Evolutionary conservation across 1,140 invertebrate genomes (phyloP).

Genomic region (Zaprionus taronus): DNA sequence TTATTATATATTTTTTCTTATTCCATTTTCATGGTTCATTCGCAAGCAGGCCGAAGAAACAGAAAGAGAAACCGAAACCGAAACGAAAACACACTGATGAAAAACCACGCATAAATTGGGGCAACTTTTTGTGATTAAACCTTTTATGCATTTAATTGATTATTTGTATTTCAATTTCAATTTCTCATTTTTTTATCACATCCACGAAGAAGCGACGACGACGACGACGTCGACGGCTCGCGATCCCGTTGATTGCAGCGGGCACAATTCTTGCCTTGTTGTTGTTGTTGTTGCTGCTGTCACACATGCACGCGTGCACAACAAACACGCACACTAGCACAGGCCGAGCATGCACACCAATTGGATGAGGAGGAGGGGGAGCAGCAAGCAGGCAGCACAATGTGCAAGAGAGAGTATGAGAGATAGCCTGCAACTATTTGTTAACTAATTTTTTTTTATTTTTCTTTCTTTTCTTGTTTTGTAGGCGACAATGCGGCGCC

Average conservation of each 20-base stretch:
- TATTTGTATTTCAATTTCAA: conserved; percentile 43
- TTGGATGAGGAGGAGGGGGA: conserved; percentile 2
- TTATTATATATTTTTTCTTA: conserved; percentile 19
- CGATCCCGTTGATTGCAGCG: conserved; percentile 42
- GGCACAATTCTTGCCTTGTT: conserved; percentile 28
- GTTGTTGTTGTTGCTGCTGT: conserved; percentile 34
- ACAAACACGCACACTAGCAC: conserved; percentile 24
- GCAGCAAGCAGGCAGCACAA: background rate
- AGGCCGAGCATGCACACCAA: conserved; percentile 28
- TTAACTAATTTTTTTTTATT: background rate
- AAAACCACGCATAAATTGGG: conserved; percentile 37
- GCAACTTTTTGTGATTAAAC: conserved; percentile 33
- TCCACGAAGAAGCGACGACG: conserved; percentile 17
- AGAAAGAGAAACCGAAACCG: conserved; percentile 15
- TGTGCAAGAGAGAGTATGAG: background rate
- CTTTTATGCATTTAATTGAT: conserved; percentile 49
- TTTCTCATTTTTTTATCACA: conserved; percentile 31
- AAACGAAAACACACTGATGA: conserved; percentile 18
- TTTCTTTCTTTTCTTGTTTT: conserved; percentile 8
- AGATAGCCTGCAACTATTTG: conserved; percentile 13
- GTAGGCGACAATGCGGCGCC: conserved; percentile 17
- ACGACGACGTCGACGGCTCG: conserved; percentile 10
- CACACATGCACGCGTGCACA: conserved; percentile 32
- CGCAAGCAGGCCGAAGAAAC: conserved; percentile 11
- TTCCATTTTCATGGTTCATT: conserved; percentile 42